Evolutionary conservation across 2,797 vertebrate species (phyloP), one percentile per base, ranked within the genome.

Genomic region (Champsocephalus esox): DNA sequence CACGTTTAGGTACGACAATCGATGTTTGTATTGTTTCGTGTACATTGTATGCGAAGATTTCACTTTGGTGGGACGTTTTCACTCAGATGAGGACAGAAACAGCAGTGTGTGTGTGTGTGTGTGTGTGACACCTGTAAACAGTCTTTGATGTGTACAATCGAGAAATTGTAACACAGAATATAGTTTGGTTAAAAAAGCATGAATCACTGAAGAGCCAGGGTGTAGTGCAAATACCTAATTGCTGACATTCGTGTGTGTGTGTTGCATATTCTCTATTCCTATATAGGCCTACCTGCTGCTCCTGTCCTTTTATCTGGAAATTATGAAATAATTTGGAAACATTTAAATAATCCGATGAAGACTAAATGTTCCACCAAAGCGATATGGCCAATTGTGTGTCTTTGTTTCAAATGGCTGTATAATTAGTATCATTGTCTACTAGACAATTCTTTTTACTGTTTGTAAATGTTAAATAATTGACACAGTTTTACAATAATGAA

Each of bases 401-500:
- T 64, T 72, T 70, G 67, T 74, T 82, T 55, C 13, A 74, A 84
- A 86, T 90, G 87, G 91, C 83, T 92, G 87, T 91, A 84, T 81
- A 83, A 92, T 88, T 86, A 86, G 82, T 76, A 83, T 82, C 73
- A 82, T 83, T 87, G 85, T 91, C 85, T 84, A 72, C 75, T 78
- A 32, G 86, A 91, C 58, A 64, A 89, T 77, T 89, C 81, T 89
- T 95, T 91, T 85, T 92, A 94, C 88, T 84, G 90, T 95, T 92
- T 93, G 79, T 93, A 93, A 93, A 93, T 92, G 92, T 94, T 93
- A 80, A 91, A 91, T 83, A 84, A 89, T 90, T 92, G 76, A 80
- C 84, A 85, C 93, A 92, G 93, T 93, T 95, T 95, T 94, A 92
- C 92, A 94, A 89, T 83, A 89, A 90, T 90, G 89, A 90, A 88